These are phyloP conservation scores for Drosophila fungiperda DNA, from an alignment of 2,888 invertebrate species.

Conservation along the genomic window DNA sequence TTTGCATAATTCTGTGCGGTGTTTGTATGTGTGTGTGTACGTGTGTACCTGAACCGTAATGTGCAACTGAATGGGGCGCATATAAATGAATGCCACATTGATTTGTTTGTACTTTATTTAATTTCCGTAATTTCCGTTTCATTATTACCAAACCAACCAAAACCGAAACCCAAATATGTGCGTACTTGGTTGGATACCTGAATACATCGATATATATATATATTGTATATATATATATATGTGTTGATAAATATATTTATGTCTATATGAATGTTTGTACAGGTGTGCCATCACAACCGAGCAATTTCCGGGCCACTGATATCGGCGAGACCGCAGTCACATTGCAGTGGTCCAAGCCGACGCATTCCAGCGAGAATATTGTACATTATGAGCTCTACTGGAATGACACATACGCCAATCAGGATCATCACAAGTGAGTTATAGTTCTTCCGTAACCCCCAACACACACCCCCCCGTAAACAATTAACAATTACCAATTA, in stretches of 20 bases:
- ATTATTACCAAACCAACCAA: slow-evolving; percentile 76
- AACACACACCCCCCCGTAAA: neutral
- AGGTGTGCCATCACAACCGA: slow-evolving; percentile 98
- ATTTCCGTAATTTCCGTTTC: slow-evolving; percentile 82
- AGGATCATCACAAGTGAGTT: slow-evolving; percentile 92
- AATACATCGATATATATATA: slow-evolving; percentile 1
- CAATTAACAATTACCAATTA: slow-evolving; percentile 6
- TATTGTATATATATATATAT: neutral
- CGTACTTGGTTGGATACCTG: slow-evolving; percentile 35
- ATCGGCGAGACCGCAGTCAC: slow-evolving; percentile 96
- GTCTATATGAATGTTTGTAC: slow-evolving; percentile 29
- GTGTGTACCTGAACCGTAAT: slow-evolving; percentile 22
- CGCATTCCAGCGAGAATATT: slow-evolving; percentile 96
- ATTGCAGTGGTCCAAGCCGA: slow-evolving; percentile 96
- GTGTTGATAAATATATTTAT: neutral
- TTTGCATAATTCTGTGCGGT: slow-evolving; percentile 5
- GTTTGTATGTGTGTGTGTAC: slow-evolving; percentile 4
- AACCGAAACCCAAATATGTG: slow-evolving; percentile 63
- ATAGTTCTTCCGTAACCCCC: neutral
- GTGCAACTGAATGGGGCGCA: slow-evolving; percentile 28
- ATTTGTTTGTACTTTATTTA: slow-evolving; percentile 82
- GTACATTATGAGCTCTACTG: slow-evolving; percentile 98
- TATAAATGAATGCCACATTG: slow-evolving; percentile 73
- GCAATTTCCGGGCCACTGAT: slow-evolving; percentile 93
- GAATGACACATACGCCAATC: slow-evolving; percentile 98